Evolutionary conservation across 2,888 invertebrate genomes (phyloP).

Genomic region (Sceliomorpha sp.): DNA sequence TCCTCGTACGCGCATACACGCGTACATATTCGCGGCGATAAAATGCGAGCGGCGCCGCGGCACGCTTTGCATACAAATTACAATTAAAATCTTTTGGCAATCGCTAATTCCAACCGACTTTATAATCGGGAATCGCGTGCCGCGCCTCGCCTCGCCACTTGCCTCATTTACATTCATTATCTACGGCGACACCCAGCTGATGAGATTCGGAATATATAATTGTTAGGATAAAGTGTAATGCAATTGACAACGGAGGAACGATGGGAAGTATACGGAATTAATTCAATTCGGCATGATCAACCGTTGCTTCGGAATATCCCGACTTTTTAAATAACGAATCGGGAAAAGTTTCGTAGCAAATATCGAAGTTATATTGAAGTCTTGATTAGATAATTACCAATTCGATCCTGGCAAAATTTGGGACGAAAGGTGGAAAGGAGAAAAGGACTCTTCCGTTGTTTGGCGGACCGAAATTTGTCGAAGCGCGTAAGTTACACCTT

Average conservation of each 20-base stretch:
- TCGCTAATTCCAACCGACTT: constrained; percentile 46
- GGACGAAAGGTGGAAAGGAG: no score
- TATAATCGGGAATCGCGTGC: constrained; percentile 49
- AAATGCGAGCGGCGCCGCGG: constrained; percentile 26
- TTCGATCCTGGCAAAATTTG: not conserved
- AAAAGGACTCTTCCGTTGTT: no score
- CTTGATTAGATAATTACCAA: constrained; percentile 10
- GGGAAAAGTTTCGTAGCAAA: not conserved
- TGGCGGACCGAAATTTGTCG: no score
- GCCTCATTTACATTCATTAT: constrained; percentile 46
- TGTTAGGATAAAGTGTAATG: constrained; percentile 40
- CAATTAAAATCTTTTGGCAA: constrained; percentile 50
- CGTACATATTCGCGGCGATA: constrained; percentile 13
- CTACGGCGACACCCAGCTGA: constrained; percentile 33
- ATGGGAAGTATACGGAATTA: constrained; percentile 30
- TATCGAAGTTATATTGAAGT: not conserved
- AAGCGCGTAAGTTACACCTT: no score
- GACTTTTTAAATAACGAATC: constrained; percentile 34
- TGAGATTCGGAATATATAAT: constrained; percentile 45
- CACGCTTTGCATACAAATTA: constrained; percentile 51
- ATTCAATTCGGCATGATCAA: constrained; percentile 34
- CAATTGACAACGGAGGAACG: constrained; percentile 28
- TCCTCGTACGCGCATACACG: constrained; percentile 36
- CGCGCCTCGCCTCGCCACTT: constrained; percentile 10
- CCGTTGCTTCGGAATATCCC: constrained; percentile 11